Percentiles rank a stretch among this genome's conserved stretches.
phyloP scores from a whole-genome alignment of 2,888 invertebrate genomes.

The Xanthorhoe designata region DNA sequence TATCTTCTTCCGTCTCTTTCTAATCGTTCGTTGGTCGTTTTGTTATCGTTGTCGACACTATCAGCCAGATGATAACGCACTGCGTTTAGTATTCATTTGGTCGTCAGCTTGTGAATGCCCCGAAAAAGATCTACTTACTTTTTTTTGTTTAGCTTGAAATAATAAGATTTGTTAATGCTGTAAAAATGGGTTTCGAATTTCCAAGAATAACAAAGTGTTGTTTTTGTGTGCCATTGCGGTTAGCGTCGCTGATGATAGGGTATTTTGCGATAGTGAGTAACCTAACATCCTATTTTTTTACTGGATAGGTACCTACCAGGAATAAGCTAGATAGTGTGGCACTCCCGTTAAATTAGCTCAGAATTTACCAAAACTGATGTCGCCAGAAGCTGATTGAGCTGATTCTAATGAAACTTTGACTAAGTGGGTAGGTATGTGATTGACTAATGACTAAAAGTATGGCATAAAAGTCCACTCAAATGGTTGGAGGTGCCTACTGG shows the following conservation, averaged over 20 bases:
- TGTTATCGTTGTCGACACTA: slow-evolving; percentile 22
- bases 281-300: slow-evolving; percentile 2
- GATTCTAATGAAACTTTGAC: too few relatives aligned
- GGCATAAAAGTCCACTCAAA: too few relatives aligned
- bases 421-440: too few relatives aligned
- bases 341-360: neutral
- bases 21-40: slow-evolving; percentile 21
- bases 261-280: slow-evolving; percentile 75
- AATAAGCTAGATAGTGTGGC: neutral
- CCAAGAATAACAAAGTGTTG: slow-evolving; percentile 62
- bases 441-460: too few relatives aligned
- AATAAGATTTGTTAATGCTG: neutral
- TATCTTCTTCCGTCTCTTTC: slow-evolving; percentile 19
- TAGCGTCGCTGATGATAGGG: slow-evolving; percentile 71
- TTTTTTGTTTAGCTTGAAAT: too few relatives aligned
- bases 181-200: slow-evolving; percentile 12
- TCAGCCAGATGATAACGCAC: slow-evolving; percentile 23
- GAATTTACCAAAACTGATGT: neutral
- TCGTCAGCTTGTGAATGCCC: slow-evolving; percentile 26
- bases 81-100: slow-evolving; percentile 8
- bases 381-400: too few relatives aligned
- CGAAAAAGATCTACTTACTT: neutral
- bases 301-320: neutral
- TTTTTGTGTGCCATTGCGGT: slow-evolving; percentile 66
- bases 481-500: too few relatives aligned